A percentile compares a stretch with the other conserved stretches of the same genome.
phyloP scores from a whole-genome alignment of 2,113 vertebrate species.

The Pardalotus punctatus region DNA sequence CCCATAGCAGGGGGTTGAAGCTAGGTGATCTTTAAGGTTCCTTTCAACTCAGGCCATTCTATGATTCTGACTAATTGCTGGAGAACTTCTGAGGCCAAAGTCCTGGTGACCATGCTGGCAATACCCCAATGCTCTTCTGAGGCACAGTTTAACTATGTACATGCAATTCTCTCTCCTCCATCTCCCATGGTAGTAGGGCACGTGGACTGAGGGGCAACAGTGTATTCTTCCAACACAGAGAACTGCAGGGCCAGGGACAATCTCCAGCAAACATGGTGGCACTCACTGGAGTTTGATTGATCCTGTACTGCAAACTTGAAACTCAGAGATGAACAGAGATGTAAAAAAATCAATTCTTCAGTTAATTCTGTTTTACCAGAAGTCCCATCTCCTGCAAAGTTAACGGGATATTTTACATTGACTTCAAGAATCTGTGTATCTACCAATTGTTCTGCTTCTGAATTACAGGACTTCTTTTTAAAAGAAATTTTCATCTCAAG shows the following conservation, averaged over 20 bases:
- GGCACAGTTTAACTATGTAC: not conserved
- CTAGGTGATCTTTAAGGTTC: too few relatives aligned
- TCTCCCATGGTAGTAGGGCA: not conserved
- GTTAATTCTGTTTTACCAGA: not conserved
- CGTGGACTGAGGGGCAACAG: not conserved
- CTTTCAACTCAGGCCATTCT: not conserved
- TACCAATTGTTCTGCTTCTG: not conserved
- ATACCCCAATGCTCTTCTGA: accelerated
- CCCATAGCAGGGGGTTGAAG: not conserved
- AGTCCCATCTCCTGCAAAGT: not conserved
- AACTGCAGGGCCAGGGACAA: not conserved
- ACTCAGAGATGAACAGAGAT: not conserved
- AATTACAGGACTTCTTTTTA: not conserved
- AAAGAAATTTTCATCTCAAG: not conserved
- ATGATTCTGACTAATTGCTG: not conserved
- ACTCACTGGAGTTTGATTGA: not conserved
- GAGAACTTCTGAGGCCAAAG: not conserved
- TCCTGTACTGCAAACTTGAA: not conserved
- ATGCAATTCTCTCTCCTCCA: not conserved
- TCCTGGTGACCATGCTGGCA: not conserved
- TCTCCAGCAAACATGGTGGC: not conserved
- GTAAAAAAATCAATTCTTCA: not conserved
- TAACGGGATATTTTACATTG: not conserved
- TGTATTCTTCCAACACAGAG: not conserved
- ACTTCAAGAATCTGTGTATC: not conserved